A percentile compares a stretch with the other conserved stretches of the same genome.
Conservation (phyloP, 2,113 vertebrate species). For the Dipodomys merriami region DNA sequence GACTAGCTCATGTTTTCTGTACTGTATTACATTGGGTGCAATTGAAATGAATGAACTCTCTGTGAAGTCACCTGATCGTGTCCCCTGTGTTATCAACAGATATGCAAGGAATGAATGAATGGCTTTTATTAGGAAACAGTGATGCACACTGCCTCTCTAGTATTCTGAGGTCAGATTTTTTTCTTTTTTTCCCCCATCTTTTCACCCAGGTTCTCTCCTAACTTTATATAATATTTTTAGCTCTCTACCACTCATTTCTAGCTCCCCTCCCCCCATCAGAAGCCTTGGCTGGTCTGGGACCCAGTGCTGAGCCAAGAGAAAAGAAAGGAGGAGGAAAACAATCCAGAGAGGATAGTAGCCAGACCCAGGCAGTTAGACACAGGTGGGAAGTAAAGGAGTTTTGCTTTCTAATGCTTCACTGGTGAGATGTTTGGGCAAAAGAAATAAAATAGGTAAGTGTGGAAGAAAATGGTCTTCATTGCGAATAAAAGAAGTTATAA, state of each 20-base stretch:
- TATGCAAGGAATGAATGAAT: not conserved
- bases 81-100: not conserved
- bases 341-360: not conserved
- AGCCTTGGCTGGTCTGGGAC: not conserved
- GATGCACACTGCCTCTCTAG: fast-evolving
- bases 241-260: not conserved
- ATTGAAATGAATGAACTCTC: not conserved
- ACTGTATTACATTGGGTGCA: not conserved
- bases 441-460: not conserved
- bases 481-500: not conserved
- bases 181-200: not conserved
- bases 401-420: not conserved
- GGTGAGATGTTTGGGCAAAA: not conserved
- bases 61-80: not conserved
- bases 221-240: not conserved
- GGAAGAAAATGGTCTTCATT: not conserved
- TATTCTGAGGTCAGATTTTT: not conserved
- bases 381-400: not conserved
- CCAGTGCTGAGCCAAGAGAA: not conserved
- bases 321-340: not conserved
- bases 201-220: not conserved
- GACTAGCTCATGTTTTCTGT: not conserved
- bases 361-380: too few species aligned
- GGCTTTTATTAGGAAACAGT: not conserved
- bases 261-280: fast-evolving